phyloP scores from a whole-genome alignment of 2,113 vertebrate species.

The Deroptyus accipitrinus region DNA sequence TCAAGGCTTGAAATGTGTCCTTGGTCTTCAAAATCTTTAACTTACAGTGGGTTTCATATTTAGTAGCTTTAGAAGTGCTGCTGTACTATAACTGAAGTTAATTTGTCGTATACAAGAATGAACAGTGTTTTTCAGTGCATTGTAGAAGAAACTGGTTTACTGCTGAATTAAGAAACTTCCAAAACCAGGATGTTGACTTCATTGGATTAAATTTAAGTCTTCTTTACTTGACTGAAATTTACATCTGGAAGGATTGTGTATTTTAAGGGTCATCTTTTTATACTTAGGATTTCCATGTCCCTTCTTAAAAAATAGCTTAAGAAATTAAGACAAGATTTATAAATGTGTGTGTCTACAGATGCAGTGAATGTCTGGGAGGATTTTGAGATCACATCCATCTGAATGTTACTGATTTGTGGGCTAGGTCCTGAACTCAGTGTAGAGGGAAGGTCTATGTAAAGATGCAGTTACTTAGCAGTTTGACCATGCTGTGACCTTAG shows the following conservation, averaged over 20 bases:
- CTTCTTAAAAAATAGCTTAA: background rate
- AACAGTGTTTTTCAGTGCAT: background rate
- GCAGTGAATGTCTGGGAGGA: background rate
- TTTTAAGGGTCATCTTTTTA: background rate
- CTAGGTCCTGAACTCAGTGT: accelerated
- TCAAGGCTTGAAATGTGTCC: background rate
- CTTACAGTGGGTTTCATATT: background rate
- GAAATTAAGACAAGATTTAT: background rate
- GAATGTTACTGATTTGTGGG: background rate
- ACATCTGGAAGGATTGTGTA: background rate
- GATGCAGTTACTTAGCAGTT: background rate
- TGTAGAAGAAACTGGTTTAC: background rate
- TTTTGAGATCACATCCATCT: background rate
- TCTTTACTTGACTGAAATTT: background rate
- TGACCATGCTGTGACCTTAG: background rate
- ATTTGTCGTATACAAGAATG: background rate
- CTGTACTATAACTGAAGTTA: background rate
- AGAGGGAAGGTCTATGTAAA: background rate
- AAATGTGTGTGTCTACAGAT: background rate
- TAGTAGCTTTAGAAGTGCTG: background rate
- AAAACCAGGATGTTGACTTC: background rate
- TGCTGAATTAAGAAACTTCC: background rate
- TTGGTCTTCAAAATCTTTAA: background rate
- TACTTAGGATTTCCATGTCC: background rate
- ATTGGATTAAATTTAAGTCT: background rate